Evolutionary conservation across 2,888 invertebrate genomes (phyloP).

Genomic region (Campopleginae sp.): DNA sequence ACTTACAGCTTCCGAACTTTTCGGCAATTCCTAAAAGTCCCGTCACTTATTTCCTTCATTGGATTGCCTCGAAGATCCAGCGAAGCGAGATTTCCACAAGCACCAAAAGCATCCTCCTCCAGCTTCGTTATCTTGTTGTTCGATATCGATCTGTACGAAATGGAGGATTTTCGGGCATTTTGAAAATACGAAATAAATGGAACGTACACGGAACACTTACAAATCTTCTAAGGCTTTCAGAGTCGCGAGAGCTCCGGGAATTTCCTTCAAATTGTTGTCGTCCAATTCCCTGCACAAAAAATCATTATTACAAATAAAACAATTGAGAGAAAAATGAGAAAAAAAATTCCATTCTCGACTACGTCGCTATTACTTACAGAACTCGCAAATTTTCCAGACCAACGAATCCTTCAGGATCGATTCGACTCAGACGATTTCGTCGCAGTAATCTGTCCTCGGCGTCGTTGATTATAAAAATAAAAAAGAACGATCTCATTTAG

Average conservation of each 20-base stretch:
- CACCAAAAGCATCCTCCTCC: constrained; percentile 89
- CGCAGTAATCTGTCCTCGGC: constrained; percentile 90
- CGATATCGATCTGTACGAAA: constrained; percentile 89
- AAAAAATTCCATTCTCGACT: background rate
- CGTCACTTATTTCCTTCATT: constrained; percentile 77
- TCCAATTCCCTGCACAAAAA: constrained; percentile 89
- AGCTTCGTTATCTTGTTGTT: constrained; percentile 93
- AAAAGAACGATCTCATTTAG: background rate
- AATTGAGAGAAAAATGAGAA: background rate
- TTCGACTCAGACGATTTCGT: constrained; percentile 92
- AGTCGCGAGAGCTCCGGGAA: constrained; percentile 91
- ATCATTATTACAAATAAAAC: background rate
- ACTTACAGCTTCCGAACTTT: constrained; percentile 93
- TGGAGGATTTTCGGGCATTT: background rate
- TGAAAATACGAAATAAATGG: constrained; percentile 22
- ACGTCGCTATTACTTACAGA: constrained; percentile 93
- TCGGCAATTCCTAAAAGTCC: constrained; percentile 87
- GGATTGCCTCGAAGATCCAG: constrained; percentile 91
- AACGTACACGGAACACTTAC: constrained; percentile 86
- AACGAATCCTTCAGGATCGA: constrained; percentile 92
- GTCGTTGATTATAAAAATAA: background rate
- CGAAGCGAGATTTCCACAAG: constrained; percentile 89
- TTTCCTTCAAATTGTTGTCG: constrained; percentile 90
- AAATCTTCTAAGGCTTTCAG: constrained; percentile 92
- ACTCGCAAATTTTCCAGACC: constrained; percentile 92